Evolutionary conservation across 2,797 vertebrate species (phyloP), one percentile per base, ranked within the genome.

Genomic region (Aeoliscus strigatus): DNA sequence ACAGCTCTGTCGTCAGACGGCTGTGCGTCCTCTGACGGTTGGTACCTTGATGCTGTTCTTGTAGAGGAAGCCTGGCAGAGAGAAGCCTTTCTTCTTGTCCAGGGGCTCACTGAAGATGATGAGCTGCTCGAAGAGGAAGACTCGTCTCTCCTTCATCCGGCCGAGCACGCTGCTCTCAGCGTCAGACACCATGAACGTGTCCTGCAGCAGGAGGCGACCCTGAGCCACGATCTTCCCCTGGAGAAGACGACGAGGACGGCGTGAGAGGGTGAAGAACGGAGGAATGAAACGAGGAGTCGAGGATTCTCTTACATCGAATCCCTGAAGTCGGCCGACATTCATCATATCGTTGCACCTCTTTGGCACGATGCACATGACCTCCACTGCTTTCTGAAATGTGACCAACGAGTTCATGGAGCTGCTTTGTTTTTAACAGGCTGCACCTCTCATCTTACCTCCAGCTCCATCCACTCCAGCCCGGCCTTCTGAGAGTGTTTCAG

Each of bases 291-390:
- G 15, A 29, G 11, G 27, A 29, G 27, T 2, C 11, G 27, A 21
- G 3, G 3, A 3, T 33, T 44, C 36, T 18, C 84, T 92, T 90
- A 99, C 96, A 55, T 99, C 96, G 69, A 98, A 99, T 82, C 96
- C 96, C 81, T 99, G 96, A 44, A 99, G 92, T 32, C 96, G 87
- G 23, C 96, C 95, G 8, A 98, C 93, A 69, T 92, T 99, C 96
- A 98, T 98, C 92, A 99, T 96, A 77, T 99, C 96, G 30, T 97
- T 98, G 80, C 96, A 99, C 53, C 91, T 90, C 87, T 98, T 98
- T 12, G 96, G 91, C 60, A 99, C 91, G 29, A 98, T 86, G 83
- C 94, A 97, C 93, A 99, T 97, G 77, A 98, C 91, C 75, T 99
- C 94, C 73, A 99, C 90, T 3, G 96, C 89, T 92, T 90, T 98